Evolutionary conservation across 2,113 vertebrate genomes (phyloP).

Genomic region (cat (Felis catus)): DNA sequence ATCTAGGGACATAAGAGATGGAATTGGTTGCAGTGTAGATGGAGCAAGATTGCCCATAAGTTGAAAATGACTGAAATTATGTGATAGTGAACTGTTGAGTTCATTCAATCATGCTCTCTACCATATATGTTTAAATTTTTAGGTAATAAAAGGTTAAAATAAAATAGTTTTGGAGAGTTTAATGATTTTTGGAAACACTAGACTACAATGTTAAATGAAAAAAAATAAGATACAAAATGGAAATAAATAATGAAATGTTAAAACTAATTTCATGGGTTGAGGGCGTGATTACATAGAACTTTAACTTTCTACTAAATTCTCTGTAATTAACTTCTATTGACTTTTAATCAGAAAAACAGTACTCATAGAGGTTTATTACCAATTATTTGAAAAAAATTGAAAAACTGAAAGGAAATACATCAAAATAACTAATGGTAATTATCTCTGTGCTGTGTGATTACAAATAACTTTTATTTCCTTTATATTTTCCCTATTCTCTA

Average conservation of each 20-base stretch:
- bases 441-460: neutral
- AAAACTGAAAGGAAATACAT: conserved; percentile 25
- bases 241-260: conserved; percentile 36
- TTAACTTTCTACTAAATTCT: conserved; percentile 25
- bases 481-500: neutral
- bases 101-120: conserved; percentile 10
- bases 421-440: neutral
- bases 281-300: neutral
- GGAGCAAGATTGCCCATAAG: neutral
- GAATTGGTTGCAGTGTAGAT: neutral
- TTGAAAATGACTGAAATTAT: neutral
- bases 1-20: neutral
- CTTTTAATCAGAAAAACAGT: conserved; percentile 24
- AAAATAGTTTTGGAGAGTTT: neutral
- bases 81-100: neutral
- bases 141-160: neutral
- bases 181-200: neutral
- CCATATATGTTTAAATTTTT: neutral
- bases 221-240: neutral
- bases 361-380: neutral
- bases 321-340: neutral
- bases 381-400: conserved; percentile 28
- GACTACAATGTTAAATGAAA: neutral
- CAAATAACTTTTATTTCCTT: conserved; percentile 33
- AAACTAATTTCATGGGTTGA: conserved; percentile 26